A percentile compares a stretch with the other conserved stretches of the same genome.
Evolutionary conservation across 2,888 invertebrate species (phyloP).

Genomic region (Blera fallax): DNA sequence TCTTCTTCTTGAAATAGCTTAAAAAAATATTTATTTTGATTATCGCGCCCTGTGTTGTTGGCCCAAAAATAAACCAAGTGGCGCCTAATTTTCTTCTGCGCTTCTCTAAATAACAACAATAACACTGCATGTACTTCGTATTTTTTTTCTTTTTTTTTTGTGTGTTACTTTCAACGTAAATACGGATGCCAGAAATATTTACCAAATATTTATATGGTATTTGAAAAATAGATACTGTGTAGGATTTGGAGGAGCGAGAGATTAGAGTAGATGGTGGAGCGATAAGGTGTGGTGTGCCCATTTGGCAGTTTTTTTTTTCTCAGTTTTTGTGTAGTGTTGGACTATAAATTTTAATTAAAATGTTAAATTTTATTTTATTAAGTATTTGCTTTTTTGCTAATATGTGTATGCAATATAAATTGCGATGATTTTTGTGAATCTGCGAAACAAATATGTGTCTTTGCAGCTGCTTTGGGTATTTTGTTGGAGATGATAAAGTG

Average conservation of each 20-base stretch:
- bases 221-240: constrained; percentile 45
- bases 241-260: not conserved
- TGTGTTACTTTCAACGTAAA: constrained; percentile 43
- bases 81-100: constrained; percentile 45
- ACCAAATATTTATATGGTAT: constrained; percentile 60
- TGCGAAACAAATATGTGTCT: no score
- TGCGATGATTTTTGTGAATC: no score
- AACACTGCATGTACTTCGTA: not conserved
- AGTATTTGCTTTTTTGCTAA: no score
- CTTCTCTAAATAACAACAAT: constrained; percentile 43
- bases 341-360: constrained; percentile 2
- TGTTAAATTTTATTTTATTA: not conserved
- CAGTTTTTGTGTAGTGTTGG: not conserved
- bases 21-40: constrained; percentile 58
- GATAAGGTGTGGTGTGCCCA: constrained; percentile 12
- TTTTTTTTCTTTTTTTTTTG: constrained; percentile 18
- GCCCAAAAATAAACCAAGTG: constrained; percentile 59
- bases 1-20: constrained; percentile 21
- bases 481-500: no score
- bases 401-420: no score
- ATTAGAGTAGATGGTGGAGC: not conserved
- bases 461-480: no score
- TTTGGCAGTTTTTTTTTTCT: constrained; percentile 4
- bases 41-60: constrained; percentile 48
- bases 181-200: constrained; percentile 63